Evolutionary conservation across 2,888 invertebrate species (phyloP).

Genomic region (Calameuta pallipes): DNA sequence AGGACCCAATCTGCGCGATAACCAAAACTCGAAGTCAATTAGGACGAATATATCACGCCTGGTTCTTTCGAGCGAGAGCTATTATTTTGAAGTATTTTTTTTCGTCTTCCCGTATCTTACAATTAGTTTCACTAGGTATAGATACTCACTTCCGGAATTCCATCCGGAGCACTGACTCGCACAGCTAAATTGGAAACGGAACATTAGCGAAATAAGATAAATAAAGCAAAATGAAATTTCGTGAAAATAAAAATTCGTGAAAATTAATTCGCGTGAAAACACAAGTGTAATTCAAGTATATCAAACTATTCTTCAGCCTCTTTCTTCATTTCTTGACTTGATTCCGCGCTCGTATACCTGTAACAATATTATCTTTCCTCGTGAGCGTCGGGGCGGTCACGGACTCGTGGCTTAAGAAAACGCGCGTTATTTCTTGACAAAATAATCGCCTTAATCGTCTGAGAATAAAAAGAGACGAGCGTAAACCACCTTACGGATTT

Average conservation of each 20-base stretch:
- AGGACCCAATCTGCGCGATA: background rate
- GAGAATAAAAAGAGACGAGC: background rate
- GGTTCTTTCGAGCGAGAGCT: background rate
- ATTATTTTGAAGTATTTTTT: background rate
- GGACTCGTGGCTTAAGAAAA: slow-evolving; percentile 4
- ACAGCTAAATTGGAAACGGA: background rate
- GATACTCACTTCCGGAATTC: background rate
- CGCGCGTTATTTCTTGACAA: slow-evolving; percentile 10
- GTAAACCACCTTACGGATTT: background rate
- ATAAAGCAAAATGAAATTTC: background rate
- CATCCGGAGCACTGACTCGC: background rate
- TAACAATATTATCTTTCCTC: background rate
- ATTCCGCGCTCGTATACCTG: background rate
- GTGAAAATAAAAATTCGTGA: background rate
- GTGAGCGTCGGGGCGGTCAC: background rate
- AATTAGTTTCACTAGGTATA: background rate
- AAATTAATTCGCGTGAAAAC: background rate
- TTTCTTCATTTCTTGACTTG: background rate
- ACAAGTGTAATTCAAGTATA: background rate
- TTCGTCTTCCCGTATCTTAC: background rate
- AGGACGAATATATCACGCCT: background rate
- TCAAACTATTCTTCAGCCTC: background rate
- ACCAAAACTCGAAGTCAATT: background rate
- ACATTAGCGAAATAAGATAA: background rate
- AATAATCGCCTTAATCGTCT: slow-evolving; percentile 14